Conservation (phyloP, 2,888 invertebrate genomes). For the Microctonus hyperodae region DNA sequence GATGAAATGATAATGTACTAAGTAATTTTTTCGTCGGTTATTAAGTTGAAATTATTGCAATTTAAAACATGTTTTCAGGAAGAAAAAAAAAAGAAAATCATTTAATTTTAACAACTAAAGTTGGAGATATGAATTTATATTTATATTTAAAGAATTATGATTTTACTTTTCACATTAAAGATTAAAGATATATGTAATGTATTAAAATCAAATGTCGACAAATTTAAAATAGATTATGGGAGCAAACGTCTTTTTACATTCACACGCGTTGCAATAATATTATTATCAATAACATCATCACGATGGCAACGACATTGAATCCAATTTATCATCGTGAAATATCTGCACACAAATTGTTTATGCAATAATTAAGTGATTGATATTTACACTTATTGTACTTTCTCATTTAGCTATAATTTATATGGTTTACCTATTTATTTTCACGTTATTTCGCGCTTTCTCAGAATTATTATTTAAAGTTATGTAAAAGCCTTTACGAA, state of each 20-base stretch:
- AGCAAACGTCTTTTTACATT: constrained; percentile 49
- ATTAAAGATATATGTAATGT: neutral
- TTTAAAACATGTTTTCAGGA: too few species aligned
- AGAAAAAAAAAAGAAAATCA: too few species aligned
- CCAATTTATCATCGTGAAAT: neutral
- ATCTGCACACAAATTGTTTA: neutral
- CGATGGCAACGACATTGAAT: constrained; percentile 12
- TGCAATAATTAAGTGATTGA: neutral
- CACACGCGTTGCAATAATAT: constrained; percentile 53
- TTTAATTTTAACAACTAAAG: too few species aligned
- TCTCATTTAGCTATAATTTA: neutral
- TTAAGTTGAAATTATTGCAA: too few species aligned
- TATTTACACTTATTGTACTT: neutral
- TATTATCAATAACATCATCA: constrained; percentile 4
- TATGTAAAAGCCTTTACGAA: neutral
- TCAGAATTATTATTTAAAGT: neutral
- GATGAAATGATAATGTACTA: too few species aligned
- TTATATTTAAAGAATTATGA: too few species aligned
- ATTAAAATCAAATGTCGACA: neutral
- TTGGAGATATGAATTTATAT: too few species aligned
- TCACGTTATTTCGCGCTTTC: neutral
- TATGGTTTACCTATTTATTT: neutral
- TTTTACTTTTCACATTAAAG: neutral
- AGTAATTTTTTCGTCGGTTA: too few species aligned
- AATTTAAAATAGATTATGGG: constrained; percentile 44